phyloP scores from a whole-genome alignment of 2,888 invertebrate genomes.

The Eupeodes latifasciatus region DNA sequence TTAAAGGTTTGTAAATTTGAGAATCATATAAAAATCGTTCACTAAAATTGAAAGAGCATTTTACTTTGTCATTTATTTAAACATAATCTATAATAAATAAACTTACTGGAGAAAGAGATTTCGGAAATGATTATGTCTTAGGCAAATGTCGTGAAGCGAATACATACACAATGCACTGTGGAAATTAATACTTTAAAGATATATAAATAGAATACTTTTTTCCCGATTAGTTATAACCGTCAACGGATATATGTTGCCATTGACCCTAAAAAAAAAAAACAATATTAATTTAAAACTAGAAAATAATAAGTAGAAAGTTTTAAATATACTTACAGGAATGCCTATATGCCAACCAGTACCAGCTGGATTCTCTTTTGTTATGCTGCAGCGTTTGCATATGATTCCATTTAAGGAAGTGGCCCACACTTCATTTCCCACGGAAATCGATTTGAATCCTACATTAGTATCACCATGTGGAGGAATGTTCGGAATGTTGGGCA shows the following conservation, averaged over 20 bases:
- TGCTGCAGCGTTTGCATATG: slow-evolving; percentile 90
- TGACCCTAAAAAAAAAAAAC: slow-evolving; percentile 84
- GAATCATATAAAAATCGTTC: slow-evolving; percentile 15
- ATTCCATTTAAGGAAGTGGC: slow-evolving; percentile 89
- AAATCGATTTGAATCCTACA: slow-evolving; percentile 89
- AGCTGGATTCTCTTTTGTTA: slow-evolving; percentile 89
- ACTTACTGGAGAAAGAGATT: background rate
- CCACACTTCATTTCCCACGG: slow-evolving; percentile 91
- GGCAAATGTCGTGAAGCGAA: slow-evolving; percentile 15
- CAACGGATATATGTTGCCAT: slow-evolving; percentile 84
- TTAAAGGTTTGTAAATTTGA: background rate
- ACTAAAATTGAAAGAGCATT: slow-evolving; percentile 2
- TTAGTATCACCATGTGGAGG: slow-evolving; percentile 85
- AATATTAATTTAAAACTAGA: background rate
- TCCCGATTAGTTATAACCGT: slow-evolving; percentile 77
- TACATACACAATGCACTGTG: slow-evolving; percentile 21
- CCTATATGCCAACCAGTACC: slow-evolving; percentile 92
- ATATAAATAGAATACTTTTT: slow-evolving; percentile 8
- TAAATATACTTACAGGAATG: slow-evolving; percentile 83
- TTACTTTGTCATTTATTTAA: slow-evolving; percentile 10
- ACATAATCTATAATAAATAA: background rate
- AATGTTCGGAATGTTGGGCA: slow-evolving; percentile 86
- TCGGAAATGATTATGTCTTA: background rate
- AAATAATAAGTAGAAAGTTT: background rate
- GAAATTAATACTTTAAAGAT: slow-evolving; percentile 17